Percentiles rank a stretch among this genome's conserved stretches.
phyloP scores from a whole-genome alignment of 2,888 invertebrate genomes.

The Opisthograptis luteolata region DNA sequence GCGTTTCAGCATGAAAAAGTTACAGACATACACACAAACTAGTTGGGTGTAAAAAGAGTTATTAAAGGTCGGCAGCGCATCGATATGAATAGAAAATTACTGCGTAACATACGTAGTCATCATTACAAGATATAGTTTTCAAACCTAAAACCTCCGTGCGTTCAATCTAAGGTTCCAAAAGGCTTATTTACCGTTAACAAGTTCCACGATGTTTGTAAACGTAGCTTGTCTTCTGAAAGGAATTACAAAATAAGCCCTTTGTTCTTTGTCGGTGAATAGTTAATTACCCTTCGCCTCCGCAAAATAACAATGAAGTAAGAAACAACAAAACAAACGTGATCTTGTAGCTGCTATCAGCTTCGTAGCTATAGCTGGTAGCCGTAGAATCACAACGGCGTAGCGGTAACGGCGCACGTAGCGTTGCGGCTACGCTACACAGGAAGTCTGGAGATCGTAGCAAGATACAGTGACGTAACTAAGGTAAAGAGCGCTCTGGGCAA shows the following conservation, averaged over 20 bases:
- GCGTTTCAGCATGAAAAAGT: no score
- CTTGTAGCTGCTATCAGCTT: constrained; percentile 5
- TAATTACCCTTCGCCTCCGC: constrained; percentile 18
- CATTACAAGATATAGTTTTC: no score
- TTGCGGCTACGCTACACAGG: constrained; percentile 19
- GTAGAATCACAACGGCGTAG: constrained; percentile 19
- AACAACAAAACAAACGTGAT: constrained; percentile 26
- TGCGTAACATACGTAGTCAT: no score
- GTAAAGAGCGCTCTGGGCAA: no score
- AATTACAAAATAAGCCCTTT: constrained; percentile 26
- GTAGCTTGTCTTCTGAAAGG: constrained; percentile 15
- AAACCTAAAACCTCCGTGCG: no score
- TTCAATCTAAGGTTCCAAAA: no score
- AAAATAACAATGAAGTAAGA: constrained; percentile 6
- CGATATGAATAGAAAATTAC: no score
- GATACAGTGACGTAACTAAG: no score
- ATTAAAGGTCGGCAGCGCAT: no score
- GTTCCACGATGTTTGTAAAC: constrained; percentile 9
- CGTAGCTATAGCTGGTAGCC: constrained; percentile 7
- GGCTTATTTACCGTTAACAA: no score
- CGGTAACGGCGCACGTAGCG: constrained; percentile 26
- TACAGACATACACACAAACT: no score
- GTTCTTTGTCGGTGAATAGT: constrained; percentile 25
- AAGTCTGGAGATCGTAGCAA: constrained; percentile 22
- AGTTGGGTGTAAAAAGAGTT: no score